phyloP scores from a whole-genome alignment of 2,797 vertebrate species.

The Sebastes elongatus region DNA sequence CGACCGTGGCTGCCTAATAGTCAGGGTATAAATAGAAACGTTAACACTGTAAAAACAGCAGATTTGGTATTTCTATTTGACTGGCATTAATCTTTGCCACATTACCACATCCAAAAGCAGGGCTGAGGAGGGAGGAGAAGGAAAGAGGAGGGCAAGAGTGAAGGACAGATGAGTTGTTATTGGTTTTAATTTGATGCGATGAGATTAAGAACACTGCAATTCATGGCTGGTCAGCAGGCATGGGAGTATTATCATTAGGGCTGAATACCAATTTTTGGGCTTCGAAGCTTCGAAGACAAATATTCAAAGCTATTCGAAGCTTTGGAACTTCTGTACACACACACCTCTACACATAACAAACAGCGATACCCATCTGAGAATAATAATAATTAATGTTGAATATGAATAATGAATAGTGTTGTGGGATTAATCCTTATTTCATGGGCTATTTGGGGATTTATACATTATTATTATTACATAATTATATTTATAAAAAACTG shows the following conservation, averaged over 20 bases:
- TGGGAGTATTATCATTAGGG: background rate
- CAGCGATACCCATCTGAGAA: too few relatives aligned
- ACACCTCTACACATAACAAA: too few relatives aligned
- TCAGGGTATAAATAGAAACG: conserved; percentile 36
- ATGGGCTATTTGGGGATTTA: too few relatives aligned
- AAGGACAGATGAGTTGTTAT: background rate
- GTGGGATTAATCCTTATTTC: too few relatives aligned
- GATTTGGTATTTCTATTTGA: conserved; percentile 47
- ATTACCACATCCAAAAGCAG: conserved; percentile 63
- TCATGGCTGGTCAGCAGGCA: background rate
- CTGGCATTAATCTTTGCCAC: conserved; percentile 51
- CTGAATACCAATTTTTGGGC: too few relatives aligned
- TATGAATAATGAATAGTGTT: too few relatives aligned
- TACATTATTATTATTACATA: too few relatives aligned
- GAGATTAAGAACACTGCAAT: background rate
- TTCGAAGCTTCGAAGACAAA: too few relatives aligned
- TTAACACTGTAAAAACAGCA: conserved; percentile 44
- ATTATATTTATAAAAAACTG: too few relatives aligned
- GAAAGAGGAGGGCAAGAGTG: background rate
- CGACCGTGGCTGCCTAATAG: background rate
- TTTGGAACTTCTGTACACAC: too few relatives aligned
- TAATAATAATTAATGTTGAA: too few relatives aligned
- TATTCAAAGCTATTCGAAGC: too few relatives aligned
- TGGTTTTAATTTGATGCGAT: conserved; percentile 2
- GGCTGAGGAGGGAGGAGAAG: background rate